These are phyloP conservation scores for Mormyrus lacerda DNA, from an alignment of 2,113 vertebrate genomes.

Conservation along the genomic window DNA sequence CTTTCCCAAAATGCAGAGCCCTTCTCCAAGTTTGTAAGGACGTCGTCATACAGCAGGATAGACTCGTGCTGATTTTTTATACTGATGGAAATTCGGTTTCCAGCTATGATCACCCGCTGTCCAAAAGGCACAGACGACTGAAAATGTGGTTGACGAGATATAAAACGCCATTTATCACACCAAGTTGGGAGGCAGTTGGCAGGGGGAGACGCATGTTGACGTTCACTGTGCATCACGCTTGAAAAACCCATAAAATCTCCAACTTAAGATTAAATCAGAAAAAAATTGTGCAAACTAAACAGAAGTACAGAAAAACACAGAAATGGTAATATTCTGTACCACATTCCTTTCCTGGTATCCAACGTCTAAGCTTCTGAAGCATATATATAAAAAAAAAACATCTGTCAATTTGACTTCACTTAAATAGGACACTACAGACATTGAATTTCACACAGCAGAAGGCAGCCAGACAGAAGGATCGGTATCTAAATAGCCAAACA, in stretches of 20 bases:
- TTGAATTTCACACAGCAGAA: not conserved
- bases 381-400: not conserved
- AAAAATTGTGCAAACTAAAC: not conserved
- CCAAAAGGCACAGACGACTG: not conserved
- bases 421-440: not conserved
- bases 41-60: not conserved
- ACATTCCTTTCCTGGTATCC: not conserved
- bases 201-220: not conserved
- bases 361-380: not conserved
- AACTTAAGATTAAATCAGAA: not conserved
- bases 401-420: not conserved
- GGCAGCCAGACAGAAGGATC: not conserved
- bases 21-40: not conserved
- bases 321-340: not conserved
- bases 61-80: not conserved
- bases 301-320: not conserved
- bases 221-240: not conserved
- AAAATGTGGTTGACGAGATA: not conserved
- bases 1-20: constrained; percentile 32
- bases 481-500: not conserved
- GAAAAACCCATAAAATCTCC: not conserved
- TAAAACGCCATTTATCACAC: not conserved
- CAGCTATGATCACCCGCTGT: not conserved
- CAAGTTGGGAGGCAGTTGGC: not conserved
- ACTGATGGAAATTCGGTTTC: not conserved